A percentile compares a stretch with the other conserved stretches of the same genome.
Evolutionary conservation across 2,113 vertebrate species (phyloP).

Genomic region (Austrofundulus limnaeus): DNA sequence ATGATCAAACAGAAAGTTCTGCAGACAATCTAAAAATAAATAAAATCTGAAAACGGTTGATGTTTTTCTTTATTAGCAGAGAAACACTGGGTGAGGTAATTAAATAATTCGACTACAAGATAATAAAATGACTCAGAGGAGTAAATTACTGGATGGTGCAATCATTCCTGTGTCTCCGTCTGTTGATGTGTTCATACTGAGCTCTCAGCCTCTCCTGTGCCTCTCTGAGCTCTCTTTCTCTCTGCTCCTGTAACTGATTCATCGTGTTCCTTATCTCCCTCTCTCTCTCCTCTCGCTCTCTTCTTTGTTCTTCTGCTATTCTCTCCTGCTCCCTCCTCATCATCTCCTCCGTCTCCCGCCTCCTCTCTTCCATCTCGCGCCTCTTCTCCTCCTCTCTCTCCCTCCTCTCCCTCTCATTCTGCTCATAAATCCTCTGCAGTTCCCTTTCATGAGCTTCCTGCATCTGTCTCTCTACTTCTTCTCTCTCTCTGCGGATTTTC

Average conservation of each 20-base stretch:
- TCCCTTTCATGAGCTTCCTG: not conserved
- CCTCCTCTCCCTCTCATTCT: not conserved
- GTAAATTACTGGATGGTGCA: too few species aligned
- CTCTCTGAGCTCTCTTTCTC: not conserved
- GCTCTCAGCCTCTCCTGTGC: not conserved
- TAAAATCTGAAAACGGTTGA: too few species aligned
- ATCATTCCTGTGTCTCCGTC: too few species aligned
- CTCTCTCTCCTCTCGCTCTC: not conserved
- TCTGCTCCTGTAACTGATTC: not conserved
- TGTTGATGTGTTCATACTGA: too few species aligned
- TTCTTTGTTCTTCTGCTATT: not conserved
- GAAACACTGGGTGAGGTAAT: too few species aligned
- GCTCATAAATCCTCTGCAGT: not conserved
- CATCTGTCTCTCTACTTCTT: not conserved
- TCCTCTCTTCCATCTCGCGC: not conserved
- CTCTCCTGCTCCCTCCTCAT: not conserved
- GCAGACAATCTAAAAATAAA: too few species aligned
- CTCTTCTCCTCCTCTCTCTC: not conserved
- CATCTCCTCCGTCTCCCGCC: not conserved
- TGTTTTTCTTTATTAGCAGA: too few species aligned
- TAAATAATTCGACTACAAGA: too few species aligned
- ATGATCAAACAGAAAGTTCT: too few species aligned
- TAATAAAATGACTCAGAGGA: too few species aligned
- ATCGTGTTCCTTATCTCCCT: not conserved
- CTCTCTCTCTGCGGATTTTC: not conserved